phyloP scores from a whole-genome alignment of 2,797 vertebrate species.

The Emydoidea blandingii region DNA sequence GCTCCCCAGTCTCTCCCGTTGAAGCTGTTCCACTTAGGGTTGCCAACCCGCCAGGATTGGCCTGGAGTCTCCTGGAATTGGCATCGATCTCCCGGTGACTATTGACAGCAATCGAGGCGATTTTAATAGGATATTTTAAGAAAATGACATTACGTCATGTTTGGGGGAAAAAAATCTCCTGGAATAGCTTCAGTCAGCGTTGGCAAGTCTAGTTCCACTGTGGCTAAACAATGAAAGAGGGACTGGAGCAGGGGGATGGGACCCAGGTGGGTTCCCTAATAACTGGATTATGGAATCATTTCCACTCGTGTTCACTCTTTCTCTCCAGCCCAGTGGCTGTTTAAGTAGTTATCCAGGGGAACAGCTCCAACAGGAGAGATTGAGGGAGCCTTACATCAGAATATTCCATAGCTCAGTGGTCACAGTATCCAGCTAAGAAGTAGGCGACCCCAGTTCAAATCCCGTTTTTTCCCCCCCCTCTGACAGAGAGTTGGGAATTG shows the following conservation, averaged over 20 bases:
- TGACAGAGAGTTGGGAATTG: not conserved
- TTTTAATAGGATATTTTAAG: too few species aligned
- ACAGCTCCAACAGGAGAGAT: not conserved
- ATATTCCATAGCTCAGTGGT: not conserved
- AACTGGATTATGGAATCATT: not conserved
- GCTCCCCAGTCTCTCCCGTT: not conserved
- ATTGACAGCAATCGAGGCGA: too few species aligned
- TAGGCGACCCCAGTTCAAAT: not conserved
- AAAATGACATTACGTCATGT: too few species aligned
- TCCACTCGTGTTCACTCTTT: not conserved
- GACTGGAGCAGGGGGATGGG: not conserved
- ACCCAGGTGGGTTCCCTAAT: not conserved
- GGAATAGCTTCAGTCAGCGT: too few species aligned
- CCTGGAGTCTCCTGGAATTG: too few species aligned
- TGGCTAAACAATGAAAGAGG: not conserved
- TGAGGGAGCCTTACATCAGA: not conserved
- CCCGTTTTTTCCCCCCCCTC: too few species aligned
- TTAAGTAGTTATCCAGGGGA: not conserved
- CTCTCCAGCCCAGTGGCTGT: not conserved
- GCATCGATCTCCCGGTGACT: too few species aligned
- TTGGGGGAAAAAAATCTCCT: accelerated
- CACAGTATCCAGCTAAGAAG: not conserved
- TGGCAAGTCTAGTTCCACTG: not conserved
- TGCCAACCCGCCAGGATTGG: too few species aligned
- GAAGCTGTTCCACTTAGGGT: not conserved